Conservation (phyloP, 1,140 invertebrate genomes). For the Teleopsis dalmanni region DNA sequence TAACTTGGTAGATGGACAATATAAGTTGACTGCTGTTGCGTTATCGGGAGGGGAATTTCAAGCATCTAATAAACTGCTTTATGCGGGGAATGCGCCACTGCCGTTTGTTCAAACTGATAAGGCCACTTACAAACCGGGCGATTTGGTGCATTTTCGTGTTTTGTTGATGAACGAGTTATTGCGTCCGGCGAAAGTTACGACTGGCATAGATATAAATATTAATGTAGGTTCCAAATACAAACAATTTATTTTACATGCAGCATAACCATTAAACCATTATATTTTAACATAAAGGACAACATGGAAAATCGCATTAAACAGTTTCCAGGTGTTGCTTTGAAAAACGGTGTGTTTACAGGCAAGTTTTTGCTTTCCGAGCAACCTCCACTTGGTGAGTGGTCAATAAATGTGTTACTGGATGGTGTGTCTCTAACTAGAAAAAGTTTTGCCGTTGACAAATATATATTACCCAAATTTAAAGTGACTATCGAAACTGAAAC, state of each 20-base stretch:
- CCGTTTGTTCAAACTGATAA: slow-evolving; percentile 90
- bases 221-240: no score
- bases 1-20: slow-evolving; percentile 49
- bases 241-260: no score
- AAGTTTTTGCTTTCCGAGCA: slow-evolving; percentile 76
- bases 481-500: slow-evolving; percentile 74
- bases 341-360: slow-evolving; percentile 68
- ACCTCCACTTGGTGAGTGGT: slow-evolving; percentile 86
- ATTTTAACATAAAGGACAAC: slow-evolving; percentile 54
- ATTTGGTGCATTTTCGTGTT: slow-evolving; percentile 75
- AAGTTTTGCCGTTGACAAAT: slow-evolving; percentile 60
- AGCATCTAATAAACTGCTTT: slow-evolving; percentile 48
- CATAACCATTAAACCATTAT: no score
- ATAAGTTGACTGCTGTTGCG: background rate
- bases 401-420: slow-evolving; percentile 49
- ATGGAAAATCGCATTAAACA: slow-evolving; percentile 73
- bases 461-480: slow-evolving; percentile 87
- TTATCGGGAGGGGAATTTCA: background rate
- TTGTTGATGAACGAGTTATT: slow-evolving; percentile 70
- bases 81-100: slow-evolving; percentile 73
- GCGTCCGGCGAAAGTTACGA: slow-evolving; percentile 48
- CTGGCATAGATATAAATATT: slow-evolving; percentile 30
- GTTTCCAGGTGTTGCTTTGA: slow-evolving; percentile 62
- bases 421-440: slow-evolving; percentile 41
- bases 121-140: slow-evolving; percentile 84